Conservation (phyloP, 2,113 vertebrate species). For the Hiodon alosoides region DNA sequence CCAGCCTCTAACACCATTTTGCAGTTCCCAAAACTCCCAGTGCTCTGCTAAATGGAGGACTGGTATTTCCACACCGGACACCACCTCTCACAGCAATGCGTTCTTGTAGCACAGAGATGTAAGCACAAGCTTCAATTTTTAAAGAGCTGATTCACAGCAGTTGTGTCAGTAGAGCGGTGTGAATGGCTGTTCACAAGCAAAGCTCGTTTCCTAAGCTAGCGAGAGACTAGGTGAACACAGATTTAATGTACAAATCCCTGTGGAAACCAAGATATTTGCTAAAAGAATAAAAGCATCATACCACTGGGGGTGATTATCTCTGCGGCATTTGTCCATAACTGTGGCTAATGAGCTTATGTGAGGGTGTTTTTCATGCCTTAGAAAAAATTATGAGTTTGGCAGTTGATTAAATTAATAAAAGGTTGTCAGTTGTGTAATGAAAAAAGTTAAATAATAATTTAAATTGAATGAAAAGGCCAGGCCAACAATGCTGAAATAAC, state of each 20-base stretch:
- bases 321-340: too few relatives aligned
- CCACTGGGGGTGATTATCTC: too few relatives aligned
- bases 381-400: too few relatives aligned
- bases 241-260: not conserved
- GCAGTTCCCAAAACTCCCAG: not conserved
- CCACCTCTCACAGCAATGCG: not conserved
- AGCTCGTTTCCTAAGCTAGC: not conserved
- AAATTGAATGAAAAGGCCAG: not conserved
- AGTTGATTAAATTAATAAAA: too few relatives aligned
- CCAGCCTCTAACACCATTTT: not conserved
- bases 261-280: not conserved
- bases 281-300: not conserved
- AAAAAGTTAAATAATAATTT: not conserved
- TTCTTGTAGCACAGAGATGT: not conserved
- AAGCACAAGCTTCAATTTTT: not conserved
- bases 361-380: too few relatives aligned
- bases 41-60: not conserved
- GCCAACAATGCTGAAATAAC: not conserved
- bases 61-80: not conserved
- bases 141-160: not conserved
- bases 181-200: not conserved
- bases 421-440: too few relatives aligned
- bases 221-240: not conserved
- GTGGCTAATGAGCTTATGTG: too few relatives aligned
- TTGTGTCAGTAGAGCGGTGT: not conserved